Percentiles rank a stretch among this genome's conserved stretches.
phyloP scores from a whole-genome alignment of 2,888 invertebrate genomes.

The Caenorhabditis sp. region DNA sequence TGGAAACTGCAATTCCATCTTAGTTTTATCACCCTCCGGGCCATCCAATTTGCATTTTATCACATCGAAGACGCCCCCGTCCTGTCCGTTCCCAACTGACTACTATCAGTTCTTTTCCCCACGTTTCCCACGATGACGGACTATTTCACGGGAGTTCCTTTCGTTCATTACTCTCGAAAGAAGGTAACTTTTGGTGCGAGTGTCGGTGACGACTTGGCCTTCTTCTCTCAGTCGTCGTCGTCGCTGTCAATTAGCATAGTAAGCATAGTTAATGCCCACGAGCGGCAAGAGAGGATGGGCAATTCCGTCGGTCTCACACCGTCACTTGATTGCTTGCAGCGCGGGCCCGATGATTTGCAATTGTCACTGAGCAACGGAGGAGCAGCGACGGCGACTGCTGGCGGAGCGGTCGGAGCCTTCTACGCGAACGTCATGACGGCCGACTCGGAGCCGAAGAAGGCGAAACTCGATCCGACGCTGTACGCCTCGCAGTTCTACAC shows the following conservation, averaged over 20 bases:
- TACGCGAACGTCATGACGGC: conserved; percentile 69
- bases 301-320: conserved; percentile 8
- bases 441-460: conserved; percentile 76
- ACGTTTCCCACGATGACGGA: background rate
- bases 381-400: conserved; percentile 49
- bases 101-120: too few species aligned
- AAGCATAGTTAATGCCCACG: conserved; percentile 57
- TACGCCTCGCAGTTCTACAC: conserved; percentile 57
- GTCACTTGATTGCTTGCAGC: conserved; percentile 64
- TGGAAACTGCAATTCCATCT: too few species aligned
- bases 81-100: too few species aligned
- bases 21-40: too few species aligned
- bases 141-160: background rate
- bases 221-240: background rate
- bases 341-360: conserved; percentile 74
- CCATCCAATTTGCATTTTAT: too few species aligned
- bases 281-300: conserved; percentile 18
- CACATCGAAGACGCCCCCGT: too few species aligned
- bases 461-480: conserved; percentile 62
- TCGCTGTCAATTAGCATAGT: conserved; percentile 52
- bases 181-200: conserved; percentile 10
- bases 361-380: conserved; percentile 65
- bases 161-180: background rate
- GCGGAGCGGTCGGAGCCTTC: conserved; percentile 51
- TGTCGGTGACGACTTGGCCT: background rate